Base-by-base conservation (phyloP, 2,113 vertebrate species). In the Myanophis thanlyinensis region DNA sequence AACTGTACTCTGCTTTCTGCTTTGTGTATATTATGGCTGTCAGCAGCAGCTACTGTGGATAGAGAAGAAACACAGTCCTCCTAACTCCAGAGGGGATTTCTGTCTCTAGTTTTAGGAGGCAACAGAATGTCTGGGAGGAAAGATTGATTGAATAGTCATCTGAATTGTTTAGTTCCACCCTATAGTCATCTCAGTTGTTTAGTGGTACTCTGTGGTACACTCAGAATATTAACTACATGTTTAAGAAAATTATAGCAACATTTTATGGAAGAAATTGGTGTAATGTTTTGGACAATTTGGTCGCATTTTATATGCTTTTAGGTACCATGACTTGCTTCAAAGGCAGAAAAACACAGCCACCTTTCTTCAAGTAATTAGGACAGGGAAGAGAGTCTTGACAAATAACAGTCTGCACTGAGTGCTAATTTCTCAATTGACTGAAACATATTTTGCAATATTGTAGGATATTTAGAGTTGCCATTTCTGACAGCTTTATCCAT, bases 21-120 rank as follows among this genome's bases (percentile, higher is more conserved):
- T 97, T 96, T 94, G 85, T 93, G 25, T 73, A 2, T 94, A 2
- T 94, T 93, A 93, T 87, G 88, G 22, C 93, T 93, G 91, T 93
- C 90, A 95, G 40, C 89, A 89, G 94, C 88, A 85, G 93, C 93
- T 93, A 89, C 88, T 89, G 59, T 52, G 94, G 93, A 90, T n/a
- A 89, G 90, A 0, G 62, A 93, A 91, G 91, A 91, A 88, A 10
- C 88, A 93, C 88, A 94, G 89, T 0, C 5, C 89, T 94, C 47
- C 93, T 90, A 35, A 93, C 92, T 94, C 88, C 92, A 85, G 92
- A 0, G 18, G 80, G 85, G 92, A 87, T 59, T 35, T 12, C 90
- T 13, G 59, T 49, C 94, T 27, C 2, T 1, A 0, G 1, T 85
- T 91, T 90, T 27, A 92, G 90, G 84, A 0, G 53, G 89, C 59